Evolutionary conservation across 2,113 vertebrate species (phyloP).

Genomic region (Tyto alba): DNA sequence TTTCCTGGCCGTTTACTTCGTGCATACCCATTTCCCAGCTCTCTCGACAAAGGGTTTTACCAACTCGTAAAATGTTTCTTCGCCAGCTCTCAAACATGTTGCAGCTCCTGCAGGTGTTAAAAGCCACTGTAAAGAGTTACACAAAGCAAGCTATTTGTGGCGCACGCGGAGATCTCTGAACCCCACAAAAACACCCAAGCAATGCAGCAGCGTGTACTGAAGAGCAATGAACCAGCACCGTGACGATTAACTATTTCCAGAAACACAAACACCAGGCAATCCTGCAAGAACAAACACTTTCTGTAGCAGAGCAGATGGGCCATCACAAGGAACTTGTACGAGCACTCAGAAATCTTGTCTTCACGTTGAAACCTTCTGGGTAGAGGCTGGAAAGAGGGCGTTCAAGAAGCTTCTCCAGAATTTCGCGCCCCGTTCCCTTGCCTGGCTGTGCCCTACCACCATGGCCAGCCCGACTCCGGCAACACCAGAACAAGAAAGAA

Average conservation of each 20-base stretch:
- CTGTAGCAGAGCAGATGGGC: background rate
- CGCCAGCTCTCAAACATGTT: background rate
- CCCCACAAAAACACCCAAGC: rapidly evolving
- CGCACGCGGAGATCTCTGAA: rapidly evolving
- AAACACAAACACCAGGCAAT: background rate
- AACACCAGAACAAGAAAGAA: background rate
- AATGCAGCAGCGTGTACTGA: background rate
- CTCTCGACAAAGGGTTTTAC: background rate
- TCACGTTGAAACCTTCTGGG: background rate
- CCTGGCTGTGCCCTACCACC: background rate
- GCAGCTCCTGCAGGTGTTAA: background rate
- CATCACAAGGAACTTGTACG: background rate
- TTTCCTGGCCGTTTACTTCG: rapidly evolving
- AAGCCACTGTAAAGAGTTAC: background rate
- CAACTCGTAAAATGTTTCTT: background rate
- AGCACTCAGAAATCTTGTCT: background rate
- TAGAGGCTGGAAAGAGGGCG: background rate
- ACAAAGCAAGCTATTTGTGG: background rate
- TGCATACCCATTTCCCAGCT: rapidly evolving
- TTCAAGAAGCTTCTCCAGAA: background rate
- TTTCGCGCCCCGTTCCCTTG: background rate
- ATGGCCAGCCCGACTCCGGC: rapidly evolving
- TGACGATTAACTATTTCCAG: background rate
- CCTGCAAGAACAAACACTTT: background rate
- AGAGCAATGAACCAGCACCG: rapidly evolving